Evolutionary conservation across 1,140 invertebrate genomes (phyloP), one percentile per base, ranked within the genome.

Genomic region (Oryctes rhinoceros): DNA sequence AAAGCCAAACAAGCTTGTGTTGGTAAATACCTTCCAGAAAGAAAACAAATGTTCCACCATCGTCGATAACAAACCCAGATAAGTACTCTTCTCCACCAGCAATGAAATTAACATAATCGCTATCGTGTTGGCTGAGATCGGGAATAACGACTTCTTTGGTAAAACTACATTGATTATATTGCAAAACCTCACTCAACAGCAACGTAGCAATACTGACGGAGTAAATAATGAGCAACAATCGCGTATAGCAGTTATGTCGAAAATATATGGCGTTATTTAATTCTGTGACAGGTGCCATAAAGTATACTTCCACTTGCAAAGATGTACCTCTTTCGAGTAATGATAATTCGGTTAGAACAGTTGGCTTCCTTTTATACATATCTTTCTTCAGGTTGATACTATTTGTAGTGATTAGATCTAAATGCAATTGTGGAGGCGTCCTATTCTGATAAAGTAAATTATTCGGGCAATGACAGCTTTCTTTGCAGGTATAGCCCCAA

Each of bases 61-160:
- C 81, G 76, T 85, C 81, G 4, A 83, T 81, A 15, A 78, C 44
- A 78, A 84, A 84, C 4, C 83, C 83, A 9, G 83, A 18, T 65
- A 48, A 4, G 15, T 75, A 48, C 35, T 35, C 47, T 80, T 79
- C 71, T 53, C 49, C 44, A 13, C 59, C 5, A 78, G 76, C 24
- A 35, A 7, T 1, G 30, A 67, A 80, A 78, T 18, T 18, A n/a
- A 44, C 39, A 44, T 44, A 44, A 7, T 44, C 39, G 3, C 78
- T 71, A 10, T 67, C 48, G 0, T 0, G 3, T 76, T 47, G 39
- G 5, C 11, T 76, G 13, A 76, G 35, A 44, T 76, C 39, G 2
- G 75, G 48, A 47, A 76, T 20, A 47, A 44, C 10, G 6, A 20
- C 15, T 47, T 44, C 75, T 44, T 67, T 67, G 3, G 65, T 35